Percentiles rank a stretch among this genome's conserved stretches.
phyloP scores from a whole-genome alignment of 2,113 vertebrate species.

The Gallinago undulata region DNA sequence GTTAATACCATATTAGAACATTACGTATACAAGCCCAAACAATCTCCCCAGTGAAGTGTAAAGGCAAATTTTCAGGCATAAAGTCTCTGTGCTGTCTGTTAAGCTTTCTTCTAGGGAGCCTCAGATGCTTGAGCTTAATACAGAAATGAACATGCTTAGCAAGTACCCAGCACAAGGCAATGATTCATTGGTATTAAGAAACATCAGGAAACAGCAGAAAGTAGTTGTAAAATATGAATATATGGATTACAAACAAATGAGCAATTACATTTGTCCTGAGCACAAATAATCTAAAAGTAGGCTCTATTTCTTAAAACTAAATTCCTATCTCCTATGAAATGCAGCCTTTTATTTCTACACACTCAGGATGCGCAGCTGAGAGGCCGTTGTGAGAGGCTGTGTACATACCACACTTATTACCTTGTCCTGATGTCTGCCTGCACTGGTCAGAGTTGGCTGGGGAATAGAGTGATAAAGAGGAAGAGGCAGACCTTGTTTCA shows the following conservation, averaged over 20 bases:
- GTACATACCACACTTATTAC: fast-evolving
- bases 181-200: not conserved
- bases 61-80: not conserved
- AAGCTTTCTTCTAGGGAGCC: not conserved
- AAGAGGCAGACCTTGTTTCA: not conserved
- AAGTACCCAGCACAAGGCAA: not conserved
- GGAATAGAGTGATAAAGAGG: not conserved
- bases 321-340: not conserved
- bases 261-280: not conserved
- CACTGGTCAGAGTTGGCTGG: not conserved
- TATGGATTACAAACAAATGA: not conserved
- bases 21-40: not conserved
- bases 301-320: not conserved
- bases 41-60: not conserved
- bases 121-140: not conserved
- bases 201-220: not conserved
- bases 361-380: not conserved
- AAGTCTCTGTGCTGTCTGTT: not conserved
- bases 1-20: not conserved
- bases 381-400: not conserved
- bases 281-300: not conserved
- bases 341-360: not conserved
- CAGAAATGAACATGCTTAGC: not conserved
- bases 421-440: not conserved
- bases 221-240: not conserved